Evolutionary conservation across 1,140 invertebrate genomes (phyloP).

Genomic region (Zaprionus camerounensis): DNA sequence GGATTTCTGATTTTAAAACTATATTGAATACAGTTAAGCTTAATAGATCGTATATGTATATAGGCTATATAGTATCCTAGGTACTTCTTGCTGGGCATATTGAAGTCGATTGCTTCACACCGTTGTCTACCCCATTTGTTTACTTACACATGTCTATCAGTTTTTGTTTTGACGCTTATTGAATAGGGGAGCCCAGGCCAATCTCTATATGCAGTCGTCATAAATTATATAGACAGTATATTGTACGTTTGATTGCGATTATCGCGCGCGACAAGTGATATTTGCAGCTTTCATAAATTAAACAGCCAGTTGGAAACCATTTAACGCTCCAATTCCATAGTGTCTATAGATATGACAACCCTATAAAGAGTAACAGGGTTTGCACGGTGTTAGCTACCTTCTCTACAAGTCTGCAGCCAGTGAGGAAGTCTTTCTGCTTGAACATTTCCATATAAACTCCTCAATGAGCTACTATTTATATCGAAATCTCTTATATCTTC

Average conservation of each 20-base stretch:
- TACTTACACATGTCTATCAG: constrained; percentile 60
- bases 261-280: constrained; percentile 61
- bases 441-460: neutral
- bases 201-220: constrained; percentile 38
- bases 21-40: too few species aligned
- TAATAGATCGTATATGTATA: neutral
- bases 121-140: neutral
- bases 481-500: neutral
- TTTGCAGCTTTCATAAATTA: constrained; percentile 70
- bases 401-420: neutral
- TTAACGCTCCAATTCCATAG: constrained; percentile 11
- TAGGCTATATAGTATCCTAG: neutral
- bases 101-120: neutral
- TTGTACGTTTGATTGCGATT: constrained; percentile 52
- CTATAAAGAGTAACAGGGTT: neutral
- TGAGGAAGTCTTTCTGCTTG: too few species aligned
- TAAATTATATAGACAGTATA: constrained; percentile 76
- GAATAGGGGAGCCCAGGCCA: constrained; percentile 20
- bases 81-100: neutral
- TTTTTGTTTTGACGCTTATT: constrained; percentile 60
- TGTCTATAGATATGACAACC: neutral
- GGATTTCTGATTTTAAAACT: too few species aligned
- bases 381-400: neutral
- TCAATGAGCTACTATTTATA: neutral
- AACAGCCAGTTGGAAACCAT: constrained; percentile 4